Evolutionary conservation across 2,797 vertebrate species (phyloP).

Genomic region (Threskiornis aethiopicus): DNA sequence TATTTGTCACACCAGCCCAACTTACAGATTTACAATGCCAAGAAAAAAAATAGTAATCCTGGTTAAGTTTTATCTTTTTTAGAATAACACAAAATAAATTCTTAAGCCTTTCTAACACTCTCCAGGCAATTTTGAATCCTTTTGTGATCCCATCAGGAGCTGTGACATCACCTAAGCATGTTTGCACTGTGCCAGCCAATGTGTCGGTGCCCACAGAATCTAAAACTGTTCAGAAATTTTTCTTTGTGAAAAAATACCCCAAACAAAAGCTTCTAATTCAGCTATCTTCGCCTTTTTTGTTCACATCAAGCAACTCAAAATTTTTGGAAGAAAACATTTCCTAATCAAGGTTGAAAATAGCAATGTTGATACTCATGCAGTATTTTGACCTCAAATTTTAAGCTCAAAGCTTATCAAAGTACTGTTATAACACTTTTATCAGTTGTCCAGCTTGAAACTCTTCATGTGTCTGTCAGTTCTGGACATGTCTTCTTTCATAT

Average conservation of each 20-base stretch:
- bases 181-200: neutral
- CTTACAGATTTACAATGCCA: neutral
- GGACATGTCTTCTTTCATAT: neutral
- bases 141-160: neutral
- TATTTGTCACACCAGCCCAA: neutral
- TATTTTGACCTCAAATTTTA: neutral
- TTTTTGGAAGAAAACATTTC: neutral
- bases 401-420: neutral
- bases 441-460: neutral
- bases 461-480: neutral
- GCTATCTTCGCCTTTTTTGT: neutral
- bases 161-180: rapidly evolving
- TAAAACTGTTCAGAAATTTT: neutral
- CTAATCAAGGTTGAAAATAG: neutral
- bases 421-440: neutral
- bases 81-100: neutral
- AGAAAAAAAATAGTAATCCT: neutral
- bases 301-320: neutral
- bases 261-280: neutral
- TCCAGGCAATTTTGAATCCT: neutral
- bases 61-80: neutral
- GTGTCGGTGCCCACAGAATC: neutral
- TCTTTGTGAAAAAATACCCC: neutral
- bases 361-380: neutral
- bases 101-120: neutral